Evolutionary conservation across 2,113 vertebrate genomes (phyloP), one percentile per base, ranked within the genome.

Genomic region (Lycaon pictus): DNA sequence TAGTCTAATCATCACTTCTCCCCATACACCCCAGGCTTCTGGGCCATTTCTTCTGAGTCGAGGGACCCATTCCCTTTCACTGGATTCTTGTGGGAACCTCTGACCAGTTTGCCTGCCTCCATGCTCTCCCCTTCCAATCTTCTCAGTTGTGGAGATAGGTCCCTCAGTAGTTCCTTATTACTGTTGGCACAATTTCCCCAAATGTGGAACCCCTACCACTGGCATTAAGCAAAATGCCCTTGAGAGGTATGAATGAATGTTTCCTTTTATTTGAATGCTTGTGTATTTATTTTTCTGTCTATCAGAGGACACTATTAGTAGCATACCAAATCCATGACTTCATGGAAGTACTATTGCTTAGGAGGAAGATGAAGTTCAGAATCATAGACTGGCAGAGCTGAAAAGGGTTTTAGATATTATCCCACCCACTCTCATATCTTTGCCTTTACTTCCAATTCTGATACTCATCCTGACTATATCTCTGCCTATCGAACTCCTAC

Each of bases 281-380:
- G 48, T 9, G 10, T 83, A 88, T 74, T 80, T 74, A 15, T 79
- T 81, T 93, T 96, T 48, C 27, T 76, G 0, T 16, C n/a, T 51
- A 32, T 82, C 69, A 91, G 37, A 88, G 56, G 74, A 94, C 93
- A 94, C 10, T n/a, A 62, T 63, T 88, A 35, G 6, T 65, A 91
- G 48, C 43, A 17, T 48, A n/a, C 85, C 63, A 71, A 90, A 65
- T 79, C 37, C 88, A 11, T 90, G 51, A 81, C 86, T 85, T 91
- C 63, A 22, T 29, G 79, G 72, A 79, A 32, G 12, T 83, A 15
- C 48, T 58, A 71, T 92, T 76, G n/a, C 51, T 90, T 53, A 88
- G 48, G 27, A 76, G 56, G 17, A 87, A 11, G 85, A 25, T 58
- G 71, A 74, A 92, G 55, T 84, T 97, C 72, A 93, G 72, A 67